phyloP scores from a whole-genome alignment of 2,113 vertebrate species.

The Tyto alba region DNA sequence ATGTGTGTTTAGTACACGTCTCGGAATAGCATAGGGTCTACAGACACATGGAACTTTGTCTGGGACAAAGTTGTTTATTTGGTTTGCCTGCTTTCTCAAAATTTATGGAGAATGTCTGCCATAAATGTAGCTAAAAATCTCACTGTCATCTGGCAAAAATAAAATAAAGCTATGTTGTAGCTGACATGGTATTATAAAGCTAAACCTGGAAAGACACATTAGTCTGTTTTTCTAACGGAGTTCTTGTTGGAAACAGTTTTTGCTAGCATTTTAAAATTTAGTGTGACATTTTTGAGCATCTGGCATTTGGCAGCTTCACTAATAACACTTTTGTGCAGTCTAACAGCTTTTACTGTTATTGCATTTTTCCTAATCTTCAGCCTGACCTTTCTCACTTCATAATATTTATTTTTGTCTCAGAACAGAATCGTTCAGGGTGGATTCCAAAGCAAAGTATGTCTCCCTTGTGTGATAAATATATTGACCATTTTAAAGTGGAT shows the following conservation, averaged over 20 bases:
- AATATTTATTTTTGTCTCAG: constrained; percentile 44
- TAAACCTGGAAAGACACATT: neutral
- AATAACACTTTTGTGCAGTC: neutral
- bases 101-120: neutral
- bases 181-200: neutral
- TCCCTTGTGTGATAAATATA: constrained; percentile 4
- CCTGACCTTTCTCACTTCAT: constrained; percentile 44
- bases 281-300: neutral
- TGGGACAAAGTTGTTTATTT: neutral
- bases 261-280: neutral
- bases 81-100: constrained; percentile 6
- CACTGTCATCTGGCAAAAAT: neutral
- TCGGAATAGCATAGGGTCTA: neutral
- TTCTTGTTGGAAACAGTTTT: neutral
- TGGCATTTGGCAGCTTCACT: neutral
- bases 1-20: neutral
- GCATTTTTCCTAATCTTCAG: constrained; percentile 3
- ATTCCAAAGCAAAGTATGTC: neutral
- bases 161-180: neutral
- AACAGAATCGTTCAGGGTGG: neutral
- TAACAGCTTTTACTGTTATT: neutral
- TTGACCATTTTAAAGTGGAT: neutral
- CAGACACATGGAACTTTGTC: neutral
- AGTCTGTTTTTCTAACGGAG: neutral
- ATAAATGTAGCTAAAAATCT: neutral